Evolutionary conservation across 1,140 invertebrate species (phyloP), one percentile per base, ranked within the genome.

Genomic region (Adelges cooleyi): DNA sequence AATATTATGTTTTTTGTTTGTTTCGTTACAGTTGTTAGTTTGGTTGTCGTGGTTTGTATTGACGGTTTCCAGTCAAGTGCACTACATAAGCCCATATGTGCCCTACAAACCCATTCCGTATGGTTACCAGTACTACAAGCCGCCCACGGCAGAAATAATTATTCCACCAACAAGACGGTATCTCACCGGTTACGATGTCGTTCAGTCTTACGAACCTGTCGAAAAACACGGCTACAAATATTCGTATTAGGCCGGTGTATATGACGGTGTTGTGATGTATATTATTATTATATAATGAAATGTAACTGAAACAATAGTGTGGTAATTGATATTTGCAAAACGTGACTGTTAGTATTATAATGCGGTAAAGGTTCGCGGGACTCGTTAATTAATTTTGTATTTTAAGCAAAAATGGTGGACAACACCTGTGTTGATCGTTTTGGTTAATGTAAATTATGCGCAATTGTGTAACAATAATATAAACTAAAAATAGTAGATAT

Each of bases 151-250:
- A 10, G 56, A 46, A 62, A 62, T 62, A 2, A 25, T 48, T 3
- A 48, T 62, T 2, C 71, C 74, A 50, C 72, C 71, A n/a, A 70
- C 74, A 49, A 70, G 70, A 48, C 66, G 69, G 62, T 70, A 76
- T 59, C 9, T 71, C 59, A 69, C 71, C 50, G 78, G 76, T 56
- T 73, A 75, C 68, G 72, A 72, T 53, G 68, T 79, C 42, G 69
- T 74, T 18, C 71, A 75, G 59, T 69, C 71, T 48, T 71, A 72
- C 27, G 75, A 77, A 65, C 76, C 75, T 27, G 75, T 76, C 46
- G 76, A 77, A 69, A 75, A 77, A 68, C 75, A 77, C 70, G 76
- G 76, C 70, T 77, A 77, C 71, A 70, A 68, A 62, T 71, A 71
- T 65, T 69, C 67, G 51, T 72, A 71, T 67, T 71, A 67, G 52